Conservation (phyloP, 2,113 vertebrate genomes). For the Syngnathoides biaculeatus region DNA sequence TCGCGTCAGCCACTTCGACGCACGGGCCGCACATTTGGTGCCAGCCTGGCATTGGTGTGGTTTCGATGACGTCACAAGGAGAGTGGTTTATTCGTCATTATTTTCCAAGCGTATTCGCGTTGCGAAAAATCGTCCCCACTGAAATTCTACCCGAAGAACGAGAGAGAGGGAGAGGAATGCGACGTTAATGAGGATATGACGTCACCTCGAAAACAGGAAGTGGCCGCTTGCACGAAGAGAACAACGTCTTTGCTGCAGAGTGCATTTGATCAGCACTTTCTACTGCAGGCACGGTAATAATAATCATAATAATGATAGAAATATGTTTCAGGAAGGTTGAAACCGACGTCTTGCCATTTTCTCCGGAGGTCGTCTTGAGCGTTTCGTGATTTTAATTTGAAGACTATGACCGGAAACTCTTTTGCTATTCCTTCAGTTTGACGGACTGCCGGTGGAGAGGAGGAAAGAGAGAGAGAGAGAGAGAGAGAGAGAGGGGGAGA, state of each 20-base stretch:
- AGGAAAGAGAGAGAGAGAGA: slow-evolving; percentile 20
- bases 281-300: too few relatives aligned
- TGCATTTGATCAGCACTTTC: too few relatives aligned
- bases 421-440: fast-evolving
- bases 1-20: slow-evolving; percentile 13
- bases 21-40: too few relatives aligned
- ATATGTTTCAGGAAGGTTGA: too few relatives aligned
- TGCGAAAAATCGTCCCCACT: too few relatives aligned
- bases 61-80: slow-evolving; percentile 53
- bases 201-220: slow-evolving; percentile 15
- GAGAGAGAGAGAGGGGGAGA: too few relatives aligned
- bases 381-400: slow-evolving; percentile 36
- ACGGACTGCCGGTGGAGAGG: slow-evolving; percentile 45
- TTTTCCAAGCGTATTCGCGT: not conserved
- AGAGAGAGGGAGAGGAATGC: slow-evolving; percentile 55
- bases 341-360: not conserved
- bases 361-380: not conserved
- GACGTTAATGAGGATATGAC: slow-evolving; percentile 58
- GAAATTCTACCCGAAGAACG: not conserved
- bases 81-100: not conserved
- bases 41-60: too few relatives aligned
- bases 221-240: not conserved
- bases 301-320: too few relatives aligned
- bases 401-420: not conserved
- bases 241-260: not conserved